phyloP scores from a whole-genome alignment of 2,113 vertebrate genomes.

The Accipiter cooperii region DNA sequence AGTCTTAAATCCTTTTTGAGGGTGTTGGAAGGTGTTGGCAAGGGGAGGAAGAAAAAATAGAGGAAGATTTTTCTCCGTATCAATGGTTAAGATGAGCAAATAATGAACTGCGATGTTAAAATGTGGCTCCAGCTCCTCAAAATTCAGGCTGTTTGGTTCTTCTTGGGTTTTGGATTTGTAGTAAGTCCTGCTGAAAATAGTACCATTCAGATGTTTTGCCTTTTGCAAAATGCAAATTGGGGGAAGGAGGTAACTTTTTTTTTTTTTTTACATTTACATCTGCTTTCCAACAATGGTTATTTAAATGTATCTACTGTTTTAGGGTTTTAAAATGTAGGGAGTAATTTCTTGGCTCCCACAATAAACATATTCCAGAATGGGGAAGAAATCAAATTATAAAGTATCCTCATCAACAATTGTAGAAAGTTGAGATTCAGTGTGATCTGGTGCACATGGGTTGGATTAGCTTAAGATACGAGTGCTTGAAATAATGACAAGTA shows the following conservation, averaged over 20 bases:
- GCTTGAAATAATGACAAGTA: background rate
- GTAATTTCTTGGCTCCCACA: background rate
- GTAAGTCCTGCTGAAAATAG: background rate
- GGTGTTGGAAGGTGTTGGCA: background rate
- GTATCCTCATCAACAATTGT: background rate
- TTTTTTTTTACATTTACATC: background rate
- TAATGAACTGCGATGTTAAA: background rate
- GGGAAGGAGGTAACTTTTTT: background rate
- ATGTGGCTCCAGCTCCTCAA: background rate
- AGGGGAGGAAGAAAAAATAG: background rate
- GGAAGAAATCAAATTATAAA: background rate
- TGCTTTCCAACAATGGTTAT: background rate
- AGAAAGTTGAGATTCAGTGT: background rate
- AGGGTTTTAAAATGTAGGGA: background rate
- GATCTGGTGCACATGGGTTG: background rate
- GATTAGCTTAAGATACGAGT: accelerated
- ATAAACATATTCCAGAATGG: background rate
- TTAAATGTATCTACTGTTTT: background rate
- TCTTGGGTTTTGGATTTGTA: background rate
- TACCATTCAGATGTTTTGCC: background rate
- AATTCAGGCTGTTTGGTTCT: background rate
- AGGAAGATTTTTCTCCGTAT: background rate
- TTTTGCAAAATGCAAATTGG: background rate
- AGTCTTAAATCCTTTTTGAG: background rate
- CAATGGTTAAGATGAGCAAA: background rate